Evolutionary conservation across 2,888 invertebrate species (phyloP), one percentile per base, ranked within the genome.

Genomic region (Meliscaeva auricollis): DNA sequence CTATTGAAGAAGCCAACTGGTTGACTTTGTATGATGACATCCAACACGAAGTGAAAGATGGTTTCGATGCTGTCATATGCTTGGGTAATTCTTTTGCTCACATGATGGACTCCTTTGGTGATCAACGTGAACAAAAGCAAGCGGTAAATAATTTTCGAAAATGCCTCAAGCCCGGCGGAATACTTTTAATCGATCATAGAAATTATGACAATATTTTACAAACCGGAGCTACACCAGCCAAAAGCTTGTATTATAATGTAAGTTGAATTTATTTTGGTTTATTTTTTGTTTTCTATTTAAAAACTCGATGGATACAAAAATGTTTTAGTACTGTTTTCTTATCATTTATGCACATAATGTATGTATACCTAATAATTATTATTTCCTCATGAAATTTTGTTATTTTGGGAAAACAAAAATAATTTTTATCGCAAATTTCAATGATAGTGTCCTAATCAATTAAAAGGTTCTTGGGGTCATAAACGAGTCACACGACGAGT

Each of bases 1-100:
- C 96, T 20, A 97, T 98, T 89, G 97, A 98, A 91, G 97, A 98
- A 93, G 97, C 97, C 0, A 97, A 97, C 91, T 98, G 98, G 98
- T 92, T 97, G 88, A 96, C 96, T 0, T 90, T 98, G 2, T 94
- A 95, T 4, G 94, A 95, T 41, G 97, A 97, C 89, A 94, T 97
- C 35, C 93, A 94, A 64, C 89, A 93, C 1, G 93, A 94, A 87
- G 89, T 94, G 0, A 94, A 93, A 3, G 94, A 93, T 11, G 94
- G 95, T 70, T 98, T 97, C 90, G 98, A 98, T 92, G 97, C 97
- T 0, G 97, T 98, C 35, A 95, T 98, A 87, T 97, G 97, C 90
- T 93, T 98, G 68, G 98, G 98, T 58, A 98, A 98, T 92, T 97
- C 97, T 1, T 98, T 98, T 91, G 97, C 98, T 72, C 98, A 98